Evolutionary conservation across 2,888 invertebrate species (phyloP).

Genomic region (Pammene aurita): DNA sequence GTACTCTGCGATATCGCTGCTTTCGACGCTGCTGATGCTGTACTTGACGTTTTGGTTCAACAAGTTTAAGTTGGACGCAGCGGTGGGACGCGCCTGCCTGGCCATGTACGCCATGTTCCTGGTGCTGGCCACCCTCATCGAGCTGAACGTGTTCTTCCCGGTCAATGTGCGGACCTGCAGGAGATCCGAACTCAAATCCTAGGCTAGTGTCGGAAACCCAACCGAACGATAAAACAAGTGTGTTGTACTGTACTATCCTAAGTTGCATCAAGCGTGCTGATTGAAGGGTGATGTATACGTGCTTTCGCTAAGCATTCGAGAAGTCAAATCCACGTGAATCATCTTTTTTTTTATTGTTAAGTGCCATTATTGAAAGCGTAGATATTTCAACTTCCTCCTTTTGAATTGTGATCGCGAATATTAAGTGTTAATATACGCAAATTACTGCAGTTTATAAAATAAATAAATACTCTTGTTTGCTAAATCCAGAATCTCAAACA

Average conservation of each 20-base stretch:
- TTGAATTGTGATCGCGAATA: slow-evolving; percentile 29
- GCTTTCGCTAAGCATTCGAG: slow-evolving; percentile 48
- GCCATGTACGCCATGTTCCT: slow-evolving; percentile 94
- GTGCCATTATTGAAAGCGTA: slow-evolving; percentile 11
- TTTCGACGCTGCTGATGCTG: slow-evolving; percentile 92
- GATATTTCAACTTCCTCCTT: slow-evolving; percentile 32
- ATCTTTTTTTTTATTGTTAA: slow-evolving; percentile 13
- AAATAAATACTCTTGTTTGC: not conserved
- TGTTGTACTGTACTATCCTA: slow-evolving; percentile 44
- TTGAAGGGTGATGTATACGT: slow-evolving; percentile 45
- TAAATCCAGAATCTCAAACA: slow-evolving; percentile 15
- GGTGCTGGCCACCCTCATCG: slow-evolving; percentile 93
- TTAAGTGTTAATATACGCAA: slow-evolving; percentile 24
- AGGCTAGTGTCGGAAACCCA: slow-evolving; percentile 56
- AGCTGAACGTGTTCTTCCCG: slow-evolving; percentile 96
- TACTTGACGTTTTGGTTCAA: slow-evolving; percentile 93
- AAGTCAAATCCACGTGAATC: slow-evolving; percentile 24
- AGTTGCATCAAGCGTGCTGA: slow-evolving; percentile 48
- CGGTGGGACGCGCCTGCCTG: slow-evolving; percentile 92
- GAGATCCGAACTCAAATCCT: slow-evolving; percentile 76
- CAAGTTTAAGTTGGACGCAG: slow-evolving; percentile 93
- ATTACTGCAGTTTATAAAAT: not conserved
- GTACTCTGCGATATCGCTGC: slow-evolving; percentile 94
- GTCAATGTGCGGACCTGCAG: slow-evolving; percentile 94
- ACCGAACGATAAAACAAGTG: slow-evolving; percentile 38